Evolutionary conservation across 2,888 invertebrate genomes (phyloP), one percentile per base, ranked within the genome.

Genomic region (Andrena haemorrhoa): DNA sequence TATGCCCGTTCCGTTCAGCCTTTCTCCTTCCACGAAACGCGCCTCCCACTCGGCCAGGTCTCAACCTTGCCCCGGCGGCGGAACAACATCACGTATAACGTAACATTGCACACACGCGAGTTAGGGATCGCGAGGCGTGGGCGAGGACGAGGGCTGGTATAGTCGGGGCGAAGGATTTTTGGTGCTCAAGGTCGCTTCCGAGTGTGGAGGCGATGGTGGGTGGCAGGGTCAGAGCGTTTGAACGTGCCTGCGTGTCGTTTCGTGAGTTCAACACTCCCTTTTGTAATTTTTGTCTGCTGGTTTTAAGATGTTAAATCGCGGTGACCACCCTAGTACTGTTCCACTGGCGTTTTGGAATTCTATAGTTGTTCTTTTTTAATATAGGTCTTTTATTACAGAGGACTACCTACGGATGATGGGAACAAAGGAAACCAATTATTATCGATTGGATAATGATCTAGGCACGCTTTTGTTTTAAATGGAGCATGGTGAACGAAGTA

Each of bases 51-150:
- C 35, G 23, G 20, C 23, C 33, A 41, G 63, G 10, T 41, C 23
- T 51, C 31, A 12, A 20, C 47, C 61, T 41, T 31, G 53, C 20
- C 33, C 41, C 64, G 26, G 23, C 64, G 69, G 71, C 35, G 35
- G 47, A 58, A 53, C 41, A 79, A 68, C 75, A 70, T 72, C 49
- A 65, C 58, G 64, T 41, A 58, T 79, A 85, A 85, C 85, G 70
- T 74, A 74, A 82, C 58, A 64, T 83, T 75, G 71, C 75, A 71
- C 75, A 66, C 85, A 58, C 56, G 61, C 72, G 63, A 23, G 60
- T 5, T 1, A 16, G 16, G 41, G 41, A 41, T 16, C 29, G 51
- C 20, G 58, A 70, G 51, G 66, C 76, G 79, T 79, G 69, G 79
- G 79, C 79, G 79, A 71, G 65, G 56, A 26, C 61, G 61, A 35